Evolutionary conservation across 2,113 vertebrate species (phyloP), one percentile per base, ranked within the genome.

Genomic region (Conger conger): DNA sequence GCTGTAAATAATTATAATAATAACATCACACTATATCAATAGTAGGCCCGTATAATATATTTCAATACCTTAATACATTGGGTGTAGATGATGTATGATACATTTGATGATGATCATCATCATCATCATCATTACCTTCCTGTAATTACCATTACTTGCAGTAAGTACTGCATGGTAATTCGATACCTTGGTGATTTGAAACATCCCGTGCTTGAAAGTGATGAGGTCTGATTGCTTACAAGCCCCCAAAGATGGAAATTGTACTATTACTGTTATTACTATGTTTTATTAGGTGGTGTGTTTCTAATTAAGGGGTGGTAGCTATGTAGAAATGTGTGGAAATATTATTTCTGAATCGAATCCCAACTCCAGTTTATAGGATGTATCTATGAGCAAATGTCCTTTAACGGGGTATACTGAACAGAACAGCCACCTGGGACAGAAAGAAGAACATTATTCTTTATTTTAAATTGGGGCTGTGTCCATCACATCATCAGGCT

Each of bases 21-120:
- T 50, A 50, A 13, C 11, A 8, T 8, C 15, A 50, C 45, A 50
- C 7, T 50, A 7, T 83, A 42, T 76, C 53, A 76, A 38, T 76
- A 83, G 45, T 50, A 15, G 45, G 45, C 45, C 45, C 45, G 45
- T n/a, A 83, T 76, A 78, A 79, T 45, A 79, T 45, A 20, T 79
- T 82, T 50, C 5, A 50, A 50, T 86, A 85, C 79, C 87, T 88
- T 88, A 84, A 84, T 86, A 89, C 89, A 88, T 87, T 89, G 84
- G 86, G 84, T 85, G 87, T 85, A 42, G 86, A 86, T 89, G 83
- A 90, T 87, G 88, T 88, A 87, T 88, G 87, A 88, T 36, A 83
- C 45, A n/a, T 33, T 86, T 83, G 80, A 85, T 84, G 36, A 89
- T 88, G 86, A 84, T 88, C 85, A 27, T 53, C 79, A 85, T 88